phyloP scores from a whole-genome alignment of 2,113 vertebrate genomes.

The Psittacara wagleri region DNA sequence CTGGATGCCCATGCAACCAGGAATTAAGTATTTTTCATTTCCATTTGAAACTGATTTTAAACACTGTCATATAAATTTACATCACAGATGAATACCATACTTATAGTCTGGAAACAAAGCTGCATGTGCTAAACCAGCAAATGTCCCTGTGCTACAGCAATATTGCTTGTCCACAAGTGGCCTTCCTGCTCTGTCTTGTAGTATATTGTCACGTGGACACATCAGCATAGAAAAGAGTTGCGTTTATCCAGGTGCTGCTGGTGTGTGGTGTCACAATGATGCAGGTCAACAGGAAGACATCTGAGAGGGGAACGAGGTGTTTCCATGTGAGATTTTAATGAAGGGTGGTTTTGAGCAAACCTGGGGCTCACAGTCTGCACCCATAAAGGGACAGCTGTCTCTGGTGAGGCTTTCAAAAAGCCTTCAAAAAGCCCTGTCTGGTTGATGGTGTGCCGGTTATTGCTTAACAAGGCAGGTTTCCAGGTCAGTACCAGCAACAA shows the following conservation, averaged over 20 bases:
- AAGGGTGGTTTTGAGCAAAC: not conserved
- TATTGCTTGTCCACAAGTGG: not conserved
- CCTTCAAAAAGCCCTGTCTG: not conserved
- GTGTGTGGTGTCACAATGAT: rapidly evolving
- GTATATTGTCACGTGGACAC: not conserved
- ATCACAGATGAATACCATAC: not conserved
- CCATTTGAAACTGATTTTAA: not conserved
- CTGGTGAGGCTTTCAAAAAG: not conserved
- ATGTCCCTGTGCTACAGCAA: not conserved
- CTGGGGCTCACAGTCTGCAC: not conserved
- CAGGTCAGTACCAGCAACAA: not conserved
- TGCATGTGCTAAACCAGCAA: not conserved
- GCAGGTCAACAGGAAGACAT: not conserved
- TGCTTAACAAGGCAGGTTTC: not conserved
- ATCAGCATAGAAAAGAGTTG: not conserved
- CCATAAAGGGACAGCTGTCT: not conserved
- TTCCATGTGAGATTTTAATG: rapidly evolving
- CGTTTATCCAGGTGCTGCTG: not conserved
- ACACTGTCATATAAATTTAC: not conserved
- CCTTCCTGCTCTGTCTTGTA: not conserved
- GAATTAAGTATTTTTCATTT: not conserved
- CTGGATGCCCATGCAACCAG: not conserved
- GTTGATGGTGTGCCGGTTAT: not conserved
- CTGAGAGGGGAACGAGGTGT: not conserved
- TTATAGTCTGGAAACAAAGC: not conserved